Conservation (phyloP, 2,888 invertebrate species). For the Linnaemya tessellans region DNA sequence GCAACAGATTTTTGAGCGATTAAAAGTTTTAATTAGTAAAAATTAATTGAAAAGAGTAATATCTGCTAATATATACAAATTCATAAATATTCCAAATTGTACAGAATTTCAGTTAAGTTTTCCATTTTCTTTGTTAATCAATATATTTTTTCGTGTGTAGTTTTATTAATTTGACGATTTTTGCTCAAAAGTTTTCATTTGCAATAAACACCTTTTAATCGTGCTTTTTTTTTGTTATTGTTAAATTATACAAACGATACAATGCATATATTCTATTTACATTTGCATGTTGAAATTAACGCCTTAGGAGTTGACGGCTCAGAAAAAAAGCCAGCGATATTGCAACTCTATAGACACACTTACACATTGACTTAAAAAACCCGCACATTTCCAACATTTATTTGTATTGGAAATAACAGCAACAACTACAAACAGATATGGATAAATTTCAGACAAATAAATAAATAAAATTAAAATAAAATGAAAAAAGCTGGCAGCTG, state of each 20-base stretch:
- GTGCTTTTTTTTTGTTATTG: conserved; percentile 6
- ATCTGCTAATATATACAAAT: no score
- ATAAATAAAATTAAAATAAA: conserved; percentile 15
- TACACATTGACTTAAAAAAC: conserved; percentile 46
- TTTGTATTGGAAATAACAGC: conserved; percentile 42
- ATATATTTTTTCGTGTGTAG: conserved; percentile 28
- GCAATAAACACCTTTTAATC: conserved; percentile 62
- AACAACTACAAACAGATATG: conserved; percentile 39
- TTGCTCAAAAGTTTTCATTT: conserved; percentile 18
- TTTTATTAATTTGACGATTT: conserved; percentile 43
- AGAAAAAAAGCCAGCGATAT: conserved; percentile 41
- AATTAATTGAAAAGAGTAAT: not conserved
- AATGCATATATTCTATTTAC: conserved; percentile 67
- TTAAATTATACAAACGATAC: not conserved
- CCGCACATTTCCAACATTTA: conserved; percentile 55
- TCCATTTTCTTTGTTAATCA: not conserved
- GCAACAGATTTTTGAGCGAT: not conserved
- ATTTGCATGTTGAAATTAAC: conserved; percentile 73
- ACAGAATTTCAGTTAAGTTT: no score
- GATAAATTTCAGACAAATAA: conserved; percentile 37
- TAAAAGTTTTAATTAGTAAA: not conserved
- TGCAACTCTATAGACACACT: conserved; percentile 50
- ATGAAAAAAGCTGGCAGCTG: conserved; percentile 72
- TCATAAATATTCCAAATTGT: not conserved
- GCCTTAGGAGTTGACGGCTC: conserved; percentile 73